Evolutionary conservation across 2,113 vertebrate genomes (phyloP).

Genomic region (Chrysemys picta): DNA sequence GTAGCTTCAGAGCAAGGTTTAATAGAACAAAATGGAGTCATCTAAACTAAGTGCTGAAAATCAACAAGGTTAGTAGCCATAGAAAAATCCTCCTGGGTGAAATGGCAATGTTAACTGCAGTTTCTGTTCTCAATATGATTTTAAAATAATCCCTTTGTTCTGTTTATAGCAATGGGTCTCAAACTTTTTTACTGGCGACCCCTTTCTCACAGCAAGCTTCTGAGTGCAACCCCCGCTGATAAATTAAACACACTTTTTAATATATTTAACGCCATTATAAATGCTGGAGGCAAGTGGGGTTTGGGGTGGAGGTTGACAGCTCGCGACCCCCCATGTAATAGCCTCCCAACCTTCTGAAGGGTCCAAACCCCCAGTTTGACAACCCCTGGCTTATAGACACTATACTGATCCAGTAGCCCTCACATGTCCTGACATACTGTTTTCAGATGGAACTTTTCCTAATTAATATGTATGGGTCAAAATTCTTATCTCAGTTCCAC

Average conservation of each 20-base stretch:
- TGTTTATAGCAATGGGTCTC: neutral
- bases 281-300: no score
- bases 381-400: neutral
- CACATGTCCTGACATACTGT: neutral
- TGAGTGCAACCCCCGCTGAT: no score
- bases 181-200: no score
- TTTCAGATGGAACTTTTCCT: constrained; percentile 1
- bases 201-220: no score
- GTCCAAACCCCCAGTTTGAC: no score
- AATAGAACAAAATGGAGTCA: constrained; percentile 43
- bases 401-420: neutral
- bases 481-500: constrained; percentile 19
- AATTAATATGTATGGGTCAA: neutral
- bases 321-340: no score
- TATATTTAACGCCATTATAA: no score
- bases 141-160: constrained; percentile 53
- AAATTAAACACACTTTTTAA: no score
- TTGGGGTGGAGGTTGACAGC: no score
- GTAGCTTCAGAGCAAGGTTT: constrained; percentile 21
- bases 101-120: constrained; percentile 43
- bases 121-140: constrained; percentile 52
- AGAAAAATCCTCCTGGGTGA: constrained; percentile 22
- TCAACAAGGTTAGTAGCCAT: constrained; percentile 38
- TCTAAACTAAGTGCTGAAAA: constrained; percentile 53
- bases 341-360: no score